A percentile compares a stretch with the other conserved stretches of the same genome.
Conservation (phyloP, 2,888 invertebrate species). For the Geophilus truncorum region DNA sequence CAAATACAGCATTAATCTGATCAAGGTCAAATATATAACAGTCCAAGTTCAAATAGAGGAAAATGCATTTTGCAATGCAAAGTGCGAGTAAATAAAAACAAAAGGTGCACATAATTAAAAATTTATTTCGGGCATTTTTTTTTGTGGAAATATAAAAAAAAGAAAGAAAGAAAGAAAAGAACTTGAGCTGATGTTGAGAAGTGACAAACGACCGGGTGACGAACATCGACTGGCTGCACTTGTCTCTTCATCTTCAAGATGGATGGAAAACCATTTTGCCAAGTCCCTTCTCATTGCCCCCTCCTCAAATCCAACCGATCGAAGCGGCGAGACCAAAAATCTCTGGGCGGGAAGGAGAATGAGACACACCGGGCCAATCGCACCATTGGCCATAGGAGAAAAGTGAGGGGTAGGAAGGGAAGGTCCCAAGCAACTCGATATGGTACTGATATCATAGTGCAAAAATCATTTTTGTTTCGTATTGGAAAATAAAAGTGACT, state of each 20-base stretch:
- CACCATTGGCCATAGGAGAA: slow-evolving; percentile 22
- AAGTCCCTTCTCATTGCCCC: slow-evolving; percentile 24
- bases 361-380: slow-evolving; percentile 27
- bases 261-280: slow-evolving; percentile 27
- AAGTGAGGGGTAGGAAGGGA: slow-evolving; percentile 24
- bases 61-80: background rate
- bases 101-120: too few species aligned
- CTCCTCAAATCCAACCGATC: slow-evolving; percentile 27
- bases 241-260: slow-evolving; percentile 21
- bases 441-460: background rate
- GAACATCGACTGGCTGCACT: slow-evolving; percentile 10
- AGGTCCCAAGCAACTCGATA: background rate
- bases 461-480: background rate
- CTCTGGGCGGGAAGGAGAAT: slow-evolving; percentile 21
- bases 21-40: slow-evolving; percentile 12
- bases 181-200: background rate
- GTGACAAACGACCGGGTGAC: slow-evolving; percentile 18
- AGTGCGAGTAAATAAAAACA: background rate
- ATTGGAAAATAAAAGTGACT: too few species aligned
- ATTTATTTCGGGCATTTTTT: background rate
- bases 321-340: slow-evolving; percentile 27
- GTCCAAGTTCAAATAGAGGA: background rate
- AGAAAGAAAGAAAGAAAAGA: background rate
- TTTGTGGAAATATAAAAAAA: background rate
- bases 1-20: background rate